Evolutionary conservation across 2,888 invertebrate species (phyloP), one percentile per base, ranked within the genome.

Genomic region (Agriopis aurantiaria): DNA sequence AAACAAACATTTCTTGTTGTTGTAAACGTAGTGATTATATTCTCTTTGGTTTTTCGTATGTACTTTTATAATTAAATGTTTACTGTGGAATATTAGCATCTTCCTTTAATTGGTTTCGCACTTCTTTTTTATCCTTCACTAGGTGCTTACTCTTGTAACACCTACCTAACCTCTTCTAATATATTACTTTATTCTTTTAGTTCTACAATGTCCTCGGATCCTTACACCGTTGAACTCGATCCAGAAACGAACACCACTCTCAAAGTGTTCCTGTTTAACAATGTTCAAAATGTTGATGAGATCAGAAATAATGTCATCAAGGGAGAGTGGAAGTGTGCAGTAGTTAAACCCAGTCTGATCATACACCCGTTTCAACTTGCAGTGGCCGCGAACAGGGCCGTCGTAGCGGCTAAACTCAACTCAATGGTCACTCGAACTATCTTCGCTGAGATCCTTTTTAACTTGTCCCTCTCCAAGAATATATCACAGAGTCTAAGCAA

Each of bases 341-440:
- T 96, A 4, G 88, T 96, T 46, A 96, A 96, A 81, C 95, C 96
- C 1, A 86, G 85, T 66, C 82, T 96, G 65, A 94, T 97, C 72
- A 73, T 95, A 52, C 95, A 96, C 82, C 95, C 96, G 4, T 95
- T 93, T 55, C 94, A 93, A 84, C 87, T 97, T 10, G 92, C 93
- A 0, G 95, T 96, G 8, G 97, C 97, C 0, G 96, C 96, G 0
- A 97, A 97, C 82, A 96, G 95, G 83, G 96, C 97, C 3, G 91
- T 93, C 0, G 78, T 95, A 0, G 89, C 95, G 1, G 90, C 95
- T 60, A 95, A 93, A 77, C 83, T 82, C 1, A 84, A 86, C 11
- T 87, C 85, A 48, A 88, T 96, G 82, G 95, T 95, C 0, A 97
- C 97, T 0, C 95, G 95, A 79, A 95, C 93, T 9, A 80, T 97